phyloP scores from a whole-genome alignment of 2,797 vertebrate genomes.

The Gadopsis marmoratus region DNA sequence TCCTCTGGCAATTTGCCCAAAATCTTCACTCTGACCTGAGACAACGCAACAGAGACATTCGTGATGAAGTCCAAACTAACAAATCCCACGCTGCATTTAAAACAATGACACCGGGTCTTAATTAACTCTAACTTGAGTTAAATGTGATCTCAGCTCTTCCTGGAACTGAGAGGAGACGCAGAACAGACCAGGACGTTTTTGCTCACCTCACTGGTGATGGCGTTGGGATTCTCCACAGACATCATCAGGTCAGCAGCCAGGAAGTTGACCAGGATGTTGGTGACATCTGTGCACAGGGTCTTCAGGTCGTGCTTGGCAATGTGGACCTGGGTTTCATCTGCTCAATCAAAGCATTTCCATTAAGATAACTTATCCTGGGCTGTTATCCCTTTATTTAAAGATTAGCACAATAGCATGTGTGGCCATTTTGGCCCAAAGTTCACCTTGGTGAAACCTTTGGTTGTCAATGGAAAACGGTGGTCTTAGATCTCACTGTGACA shows the following conservation, averaged over 20 bases:
- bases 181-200: not conserved
- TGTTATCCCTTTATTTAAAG: not conserved
- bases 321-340: constrained; percentile 92
- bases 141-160: not conserved
- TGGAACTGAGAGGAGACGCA: not conserved
- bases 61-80: constrained; percentile 1
- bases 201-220: constrained; percentile 91
- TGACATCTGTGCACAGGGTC: constrained; percentile 91
- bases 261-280: constrained; percentile 95
- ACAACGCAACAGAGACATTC: constrained; percentile 40
- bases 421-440: not conserved
- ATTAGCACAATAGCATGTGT: not conserved
- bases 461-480: not conserved
- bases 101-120: not conserved
- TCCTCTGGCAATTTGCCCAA: constrained; percentile 92
- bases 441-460: not conserved
- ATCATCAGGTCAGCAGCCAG: constrained; percentile 93
- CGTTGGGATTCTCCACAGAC: constrained; percentile 87
- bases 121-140: not conserved
- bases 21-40: constrained; percentile 93
- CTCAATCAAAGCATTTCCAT: not conserved
- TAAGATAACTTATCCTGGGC: not conserved
- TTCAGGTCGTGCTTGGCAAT: constrained; percentile 93
- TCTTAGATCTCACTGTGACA: not conserved
- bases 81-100: constrained; percentile 7